Evolutionary conservation across 2,797 vertebrate species (phyloP).

Genomic region (Psittacula derbiana): DNA sequence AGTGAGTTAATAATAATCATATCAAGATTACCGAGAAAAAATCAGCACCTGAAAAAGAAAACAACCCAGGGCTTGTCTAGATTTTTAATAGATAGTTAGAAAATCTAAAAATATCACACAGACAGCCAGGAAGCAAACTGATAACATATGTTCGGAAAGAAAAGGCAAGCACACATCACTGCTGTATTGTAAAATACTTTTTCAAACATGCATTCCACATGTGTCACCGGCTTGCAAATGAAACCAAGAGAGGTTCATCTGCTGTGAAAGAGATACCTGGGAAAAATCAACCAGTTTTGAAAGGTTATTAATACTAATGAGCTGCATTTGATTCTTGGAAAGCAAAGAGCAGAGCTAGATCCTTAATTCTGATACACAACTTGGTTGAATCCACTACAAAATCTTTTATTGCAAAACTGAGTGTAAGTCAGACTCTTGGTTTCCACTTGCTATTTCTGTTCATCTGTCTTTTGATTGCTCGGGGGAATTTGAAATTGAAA

Average conservation of each 20-base stretch:
- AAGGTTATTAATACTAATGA: neutral
- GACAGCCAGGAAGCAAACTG: neutral
- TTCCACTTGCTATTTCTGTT: neutral
- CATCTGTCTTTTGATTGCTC: neutral
- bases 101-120: neutral
- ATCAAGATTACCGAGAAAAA: neutral
- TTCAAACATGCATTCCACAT: neutral
- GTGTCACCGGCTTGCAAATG: neutral
- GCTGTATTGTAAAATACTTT: neutral
- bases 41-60: neutral
- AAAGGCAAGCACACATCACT: neutral
- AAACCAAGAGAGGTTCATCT: neutral
- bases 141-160: neutral
- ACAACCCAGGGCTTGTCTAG: neutral
- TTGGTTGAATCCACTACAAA: neutral
- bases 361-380: neutral
- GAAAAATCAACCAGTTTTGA: neutral
- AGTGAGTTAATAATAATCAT: neutral
- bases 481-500: neutral
- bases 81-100: neutral
- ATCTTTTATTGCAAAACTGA: neutral
- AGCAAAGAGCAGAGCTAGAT: neutral
- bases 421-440: neutral
- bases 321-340: neutral
- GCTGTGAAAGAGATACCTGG: neutral